Percentiles rank a stretch among this genome's conserved stretches.
Conservation (phyloP, 2,888 invertebrate genomes). For the Tupiocoris notatus region DNA sequence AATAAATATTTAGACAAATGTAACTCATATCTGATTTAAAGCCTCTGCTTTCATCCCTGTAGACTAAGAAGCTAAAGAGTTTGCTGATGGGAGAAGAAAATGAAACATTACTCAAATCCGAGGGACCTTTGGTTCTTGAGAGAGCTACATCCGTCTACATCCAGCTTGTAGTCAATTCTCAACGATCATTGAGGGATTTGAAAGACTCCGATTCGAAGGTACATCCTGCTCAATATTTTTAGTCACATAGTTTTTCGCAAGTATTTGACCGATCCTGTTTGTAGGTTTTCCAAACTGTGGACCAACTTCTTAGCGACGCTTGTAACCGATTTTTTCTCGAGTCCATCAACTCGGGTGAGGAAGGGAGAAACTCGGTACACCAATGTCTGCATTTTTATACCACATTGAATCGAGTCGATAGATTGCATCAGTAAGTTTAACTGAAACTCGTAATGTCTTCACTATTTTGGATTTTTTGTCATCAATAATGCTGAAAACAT, state of each 20-base stretch:
- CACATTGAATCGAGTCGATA: slow-evolving; percentile 39
- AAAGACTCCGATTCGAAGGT: slow-evolving; percentile 50
- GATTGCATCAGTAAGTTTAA: slow-evolving; percentile 43
- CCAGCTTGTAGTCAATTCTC: slow-evolving; percentile 67
- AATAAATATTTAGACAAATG: too few species aligned
- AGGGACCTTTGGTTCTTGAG: slow-evolving; percentile 60
- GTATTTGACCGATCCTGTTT: neutral
- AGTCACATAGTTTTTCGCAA: neutral
- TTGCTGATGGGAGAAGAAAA: neutral
- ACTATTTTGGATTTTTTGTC: too few species aligned
- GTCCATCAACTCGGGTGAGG: slow-evolving; percentile 53
- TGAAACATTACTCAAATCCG: too few species aligned
- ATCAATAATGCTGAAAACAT: too few species aligned
- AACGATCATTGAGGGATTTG: slow-evolving; percentile 62
- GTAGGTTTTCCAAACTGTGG: slow-evolving; percentile 54
- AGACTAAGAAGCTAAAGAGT: neutral
- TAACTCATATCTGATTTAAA: too few species aligned
- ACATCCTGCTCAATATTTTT: too few species aligned
- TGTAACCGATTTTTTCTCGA: slow-evolving; percentile 57
- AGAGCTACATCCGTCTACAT: slow-evolving; percentile 74
- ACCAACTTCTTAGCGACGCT: slow-evolving; percentile 57
- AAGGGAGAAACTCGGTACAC: slow-evolving; percentile 33
- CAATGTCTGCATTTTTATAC: slow-evolving; percentile 40
- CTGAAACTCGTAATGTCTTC: too few species aligned
- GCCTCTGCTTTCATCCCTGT: neutral